Conservation (phyloP, 2,797 vertebrate species). For the Ctenosaura bakeri region DNA sequence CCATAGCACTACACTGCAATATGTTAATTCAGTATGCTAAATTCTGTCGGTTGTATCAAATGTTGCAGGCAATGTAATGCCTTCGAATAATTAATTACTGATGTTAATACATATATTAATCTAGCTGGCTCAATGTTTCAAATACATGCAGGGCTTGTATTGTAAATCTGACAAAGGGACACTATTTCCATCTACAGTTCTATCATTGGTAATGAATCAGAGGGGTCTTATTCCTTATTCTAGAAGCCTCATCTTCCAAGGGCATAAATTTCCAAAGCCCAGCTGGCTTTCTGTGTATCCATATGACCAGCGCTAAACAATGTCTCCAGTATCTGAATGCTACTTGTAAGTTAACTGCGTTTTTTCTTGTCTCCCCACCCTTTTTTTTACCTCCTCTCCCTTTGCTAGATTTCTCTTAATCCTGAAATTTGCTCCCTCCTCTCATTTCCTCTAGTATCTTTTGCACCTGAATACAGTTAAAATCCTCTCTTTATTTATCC, state of each 20-base stretch:
- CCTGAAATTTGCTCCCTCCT: background rate
- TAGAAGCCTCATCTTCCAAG: slow-evolving; percentile 38
- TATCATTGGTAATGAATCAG: slow-evolving; percentile 62
- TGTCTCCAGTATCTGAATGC: slow-evolving; percentile 46
- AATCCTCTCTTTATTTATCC: background rate
- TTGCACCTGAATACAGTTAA: background rate
- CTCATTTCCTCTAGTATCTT: slow-evolving; percentile 31
- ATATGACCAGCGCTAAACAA: slow-evolving; percentile 42
- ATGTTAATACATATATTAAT: slow-evolving; percentile 62
- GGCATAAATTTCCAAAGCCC: slow-evolving; percentile 42
- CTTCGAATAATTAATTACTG: slow-evolving; percentile 54
- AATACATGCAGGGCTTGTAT: slow-evolving; percentile 64
- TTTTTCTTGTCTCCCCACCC: slow-evolving; percentile 3
- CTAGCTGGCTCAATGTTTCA: slow-evolving; percentile 54
- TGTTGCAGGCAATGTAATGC: slow-evolving; percentile 51
- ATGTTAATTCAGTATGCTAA: slow-evolving; percentile 49
- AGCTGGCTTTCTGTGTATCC: slow-evolving; percentile 44
- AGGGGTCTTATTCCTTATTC: slow-evolving; percentile 49
- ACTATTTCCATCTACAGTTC: slow-evolving; percentile 59
- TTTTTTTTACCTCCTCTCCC: background rate
- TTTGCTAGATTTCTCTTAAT: background rate
- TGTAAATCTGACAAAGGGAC: slow-evolving; percentile 68
- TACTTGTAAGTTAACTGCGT: slow-evolving; percentile 19
- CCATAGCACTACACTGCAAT: slow-evolving; percentile 24
- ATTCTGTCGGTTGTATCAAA: slow-evolving; percentile 52